Base-by-base conservation (phyloP, 2,113 vertebrate genomes). In the Nycticryphes semicollaris region DNA sequence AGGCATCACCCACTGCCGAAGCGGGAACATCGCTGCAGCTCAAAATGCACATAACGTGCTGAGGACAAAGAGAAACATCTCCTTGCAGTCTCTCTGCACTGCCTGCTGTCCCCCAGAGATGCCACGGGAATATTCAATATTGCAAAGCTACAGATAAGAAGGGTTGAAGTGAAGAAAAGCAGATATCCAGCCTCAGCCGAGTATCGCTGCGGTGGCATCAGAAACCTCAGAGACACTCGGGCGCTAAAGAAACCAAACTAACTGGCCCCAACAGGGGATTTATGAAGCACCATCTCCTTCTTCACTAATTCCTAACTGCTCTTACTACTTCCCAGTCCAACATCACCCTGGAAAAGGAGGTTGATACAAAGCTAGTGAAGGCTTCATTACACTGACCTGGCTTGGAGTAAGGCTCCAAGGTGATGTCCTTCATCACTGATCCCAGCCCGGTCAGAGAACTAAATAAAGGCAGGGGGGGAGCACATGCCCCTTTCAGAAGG, bases 201-300 rank as follows among this genome's bases (percentile, higher is more conserved):
- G 31, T 5, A 43, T 12, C 39, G 3, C 17, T 13, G 53, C 24
- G 20, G 9, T 4, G 43, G 8, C 56, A 78, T 22, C 81, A 30
- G 41, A 64, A 63, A 27, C 17, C 64, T 47, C 18, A 9, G 53
- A 43, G 64, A 12, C n/a, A 66, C 41, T 5, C 7, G 39, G 11
- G 20, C 75, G 24, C 7, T 33, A 14, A 30, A 57, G 56, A 41
- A 63, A 37, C 24, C 57, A 62, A 59, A 35, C 24, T 1, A 0
- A 20, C 21, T 0, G 4, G 39, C 12, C 35, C 41, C 56, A 21
- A 2, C 0, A 0, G 1, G 12, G 2, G 0, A 9, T 25, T 21
- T 20, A 22, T 10, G 35, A 85, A 27, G 21, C 0, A 1, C 23
- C 27, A 6, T 25, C 33, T 41, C 31, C 25, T 17, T 10, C 69